phyloP scores from a whole-genome alignment of 2,888 invertebrate species.

The Ichneumoninae sp. region DNA sequence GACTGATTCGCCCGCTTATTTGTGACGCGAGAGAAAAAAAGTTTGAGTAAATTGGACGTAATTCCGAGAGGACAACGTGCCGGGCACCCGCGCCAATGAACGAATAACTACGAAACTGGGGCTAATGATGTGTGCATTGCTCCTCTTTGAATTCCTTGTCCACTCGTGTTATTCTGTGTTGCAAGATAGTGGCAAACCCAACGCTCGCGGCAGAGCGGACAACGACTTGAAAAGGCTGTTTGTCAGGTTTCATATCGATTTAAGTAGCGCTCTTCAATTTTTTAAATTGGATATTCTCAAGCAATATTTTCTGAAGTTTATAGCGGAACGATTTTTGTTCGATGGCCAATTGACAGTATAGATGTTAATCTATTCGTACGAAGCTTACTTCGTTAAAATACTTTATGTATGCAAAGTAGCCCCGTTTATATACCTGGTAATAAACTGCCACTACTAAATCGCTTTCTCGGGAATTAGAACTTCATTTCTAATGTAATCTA shows the following conservation, averaged over 20 bases:
- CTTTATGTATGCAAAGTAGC: too few species aligned
- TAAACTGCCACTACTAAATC: too few species aligned
- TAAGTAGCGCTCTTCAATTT: background rate
- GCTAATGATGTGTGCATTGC: constrained; percentile 29
- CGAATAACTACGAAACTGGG: constrained; percentile 36
- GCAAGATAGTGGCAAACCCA: background rate
- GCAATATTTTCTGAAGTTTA: too few species aligned
- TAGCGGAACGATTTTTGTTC: too few species aligned
- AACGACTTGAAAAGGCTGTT: background rate
- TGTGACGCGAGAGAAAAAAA: constrained; percentile 75
- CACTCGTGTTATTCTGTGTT: constrained; percentile 9
- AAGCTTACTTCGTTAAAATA: too few species aligned
- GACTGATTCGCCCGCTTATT: constrained; percentile 80
- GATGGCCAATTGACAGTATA: too few species aligned
- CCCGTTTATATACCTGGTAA: too few species aligned
- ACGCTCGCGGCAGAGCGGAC: background rate
- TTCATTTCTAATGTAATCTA: too few species aligned
- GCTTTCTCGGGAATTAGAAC: too few species aligned
- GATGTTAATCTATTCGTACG: too few species aligned
- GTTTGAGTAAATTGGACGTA: constrained; percentile 80
- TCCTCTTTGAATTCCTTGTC: constrained; percentile 16
- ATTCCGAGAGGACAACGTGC: constrained; percentile 72
- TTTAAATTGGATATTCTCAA: too few species aligned
- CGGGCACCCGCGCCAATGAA: constrained; percentile 8
- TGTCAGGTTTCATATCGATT: background rate